A percentile compares a stretch with the other conserved stretches of the same genome.
Conservation (phyloP, 2,888 invertebrate genomes). For the Xanthia icteritia region DNA sequence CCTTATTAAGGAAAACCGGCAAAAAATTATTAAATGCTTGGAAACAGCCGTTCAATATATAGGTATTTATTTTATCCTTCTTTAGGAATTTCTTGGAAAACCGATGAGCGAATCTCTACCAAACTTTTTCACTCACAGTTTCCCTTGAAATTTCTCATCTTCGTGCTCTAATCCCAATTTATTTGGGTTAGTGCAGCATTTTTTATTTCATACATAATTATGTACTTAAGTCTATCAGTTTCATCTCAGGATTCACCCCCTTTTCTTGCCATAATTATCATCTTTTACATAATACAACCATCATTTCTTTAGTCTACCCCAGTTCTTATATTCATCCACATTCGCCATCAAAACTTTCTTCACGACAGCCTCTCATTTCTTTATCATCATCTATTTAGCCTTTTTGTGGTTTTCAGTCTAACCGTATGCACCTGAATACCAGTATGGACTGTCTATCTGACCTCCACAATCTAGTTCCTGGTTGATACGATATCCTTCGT, state of each 20-base stretch:
- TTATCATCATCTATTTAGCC: neutral
- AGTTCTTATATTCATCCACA: neutral
- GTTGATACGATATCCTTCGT: neutral
- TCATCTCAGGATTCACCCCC: neutral
- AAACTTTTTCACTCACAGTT: neutral
- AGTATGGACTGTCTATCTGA: too few relatives aligned
- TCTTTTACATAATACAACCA: neutral
- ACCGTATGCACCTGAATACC: neutral
- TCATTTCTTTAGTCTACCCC: neutral
- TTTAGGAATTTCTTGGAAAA: slow-evolving; percentile 18
- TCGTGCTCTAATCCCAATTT: too few relatives aligned
- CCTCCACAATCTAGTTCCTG: neutral
- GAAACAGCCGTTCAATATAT: neutral
- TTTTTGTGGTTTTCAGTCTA: neutral
- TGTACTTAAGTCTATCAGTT: neutral
- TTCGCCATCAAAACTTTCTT: neutral
- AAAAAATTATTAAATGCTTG: neutral
- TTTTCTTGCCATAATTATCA: too few relatives aligned
- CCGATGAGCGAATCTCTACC: neutral
- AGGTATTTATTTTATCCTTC: slow-evolving; percentile 4
- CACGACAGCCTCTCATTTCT: neutral
- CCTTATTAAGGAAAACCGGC: slow-evolving; percentile 15
- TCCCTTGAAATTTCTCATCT: neutral
- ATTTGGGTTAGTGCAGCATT: neutral
- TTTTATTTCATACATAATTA: neutral